phyloP scores from a whole-genome alignment of 2,113 vertebrate genomes.

The Sinocyclocheilus grahami region DNA sequence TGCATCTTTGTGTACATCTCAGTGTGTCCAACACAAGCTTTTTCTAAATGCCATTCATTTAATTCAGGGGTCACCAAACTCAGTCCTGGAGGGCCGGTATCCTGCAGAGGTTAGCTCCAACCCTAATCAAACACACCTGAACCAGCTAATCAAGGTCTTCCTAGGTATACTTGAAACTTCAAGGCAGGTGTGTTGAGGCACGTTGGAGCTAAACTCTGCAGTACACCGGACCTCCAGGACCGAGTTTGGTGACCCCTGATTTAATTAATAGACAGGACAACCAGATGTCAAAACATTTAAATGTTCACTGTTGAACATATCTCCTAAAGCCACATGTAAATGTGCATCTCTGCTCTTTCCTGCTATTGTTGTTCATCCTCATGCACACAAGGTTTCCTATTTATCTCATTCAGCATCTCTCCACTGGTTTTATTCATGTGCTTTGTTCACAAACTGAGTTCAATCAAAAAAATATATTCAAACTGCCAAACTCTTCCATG shows the following conservation, averaged over 20 bases:
- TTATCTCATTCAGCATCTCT: conserved; percentile 2
- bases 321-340: not conserved
- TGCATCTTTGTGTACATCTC: no score
- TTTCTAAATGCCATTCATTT: not conserved
- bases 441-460: not conserved
- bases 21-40: not conserved
- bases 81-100: no score
- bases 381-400: not conserved
- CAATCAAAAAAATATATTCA: not conserved
- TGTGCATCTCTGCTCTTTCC: not conserved
- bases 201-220: no score
- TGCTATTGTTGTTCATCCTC: not conserved
- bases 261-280: not conserved
- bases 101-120: no score
- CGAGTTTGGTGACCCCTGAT: not conserved
- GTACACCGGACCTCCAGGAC: no score
- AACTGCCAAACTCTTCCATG: not conserved
- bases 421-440: not conserved
- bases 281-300: not conserved
- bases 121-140: no score
- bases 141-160: no score
- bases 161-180: no score
- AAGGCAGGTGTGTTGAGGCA: no score
- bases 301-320: not conserved
- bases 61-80: no score